Evolutionary conservation across 2,113 vertebrate species (phyloP), one percentile per base, ranked within the genome.

Genomic region (Myiopsitta monachus): DNA sequence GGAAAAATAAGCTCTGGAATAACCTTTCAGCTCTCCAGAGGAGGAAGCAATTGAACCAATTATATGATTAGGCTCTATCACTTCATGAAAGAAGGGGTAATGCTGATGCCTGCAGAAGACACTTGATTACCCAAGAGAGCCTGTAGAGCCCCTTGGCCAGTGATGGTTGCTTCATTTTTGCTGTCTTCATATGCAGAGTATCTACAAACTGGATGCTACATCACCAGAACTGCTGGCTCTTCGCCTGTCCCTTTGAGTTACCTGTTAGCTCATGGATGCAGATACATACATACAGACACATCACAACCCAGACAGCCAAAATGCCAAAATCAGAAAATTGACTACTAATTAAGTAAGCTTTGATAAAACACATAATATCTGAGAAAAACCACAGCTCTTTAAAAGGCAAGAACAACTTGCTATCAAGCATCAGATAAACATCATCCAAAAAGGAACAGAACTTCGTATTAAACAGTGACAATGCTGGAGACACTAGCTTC

Each of bases 361-460:
- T 8, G 24, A 10, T 41, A 26, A 55, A 55, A 5, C 0, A 1
- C 2, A 11, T 4, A 4, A 1, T 2, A 16, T 0, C 39, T 17
- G 13, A 82, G 44, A 6, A 18, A 38, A 49, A 9, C 0, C 9
- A 18, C 5, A 12, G 39, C 44, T 30, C 44, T 8, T 43, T 3
- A 2, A 17, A 8, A 23, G 26, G 16, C 39, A 64, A 46, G 19
- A n/a, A 0, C 14, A 5, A 0, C 46, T 28, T 4, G 6, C 8
- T 33, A 6, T 39, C 54, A 52, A 26, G 9, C 7, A 2, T 1
- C 22, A 38, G 59, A 3, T 0, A 8, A 27, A 2, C 4, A 6
- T 1, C 16, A 28, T 18, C 52, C 75, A 30, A 36, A 16, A 33
- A 17, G 39, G 26, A 30, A 15, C 23, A 1, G 9, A 36, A 36